A percentile compares a stretch with the other conserved stretches of the same genome.
Conservation (phyloP, 2,113 vertebrate genomes). For the Terrapene triunguis region DNA sequence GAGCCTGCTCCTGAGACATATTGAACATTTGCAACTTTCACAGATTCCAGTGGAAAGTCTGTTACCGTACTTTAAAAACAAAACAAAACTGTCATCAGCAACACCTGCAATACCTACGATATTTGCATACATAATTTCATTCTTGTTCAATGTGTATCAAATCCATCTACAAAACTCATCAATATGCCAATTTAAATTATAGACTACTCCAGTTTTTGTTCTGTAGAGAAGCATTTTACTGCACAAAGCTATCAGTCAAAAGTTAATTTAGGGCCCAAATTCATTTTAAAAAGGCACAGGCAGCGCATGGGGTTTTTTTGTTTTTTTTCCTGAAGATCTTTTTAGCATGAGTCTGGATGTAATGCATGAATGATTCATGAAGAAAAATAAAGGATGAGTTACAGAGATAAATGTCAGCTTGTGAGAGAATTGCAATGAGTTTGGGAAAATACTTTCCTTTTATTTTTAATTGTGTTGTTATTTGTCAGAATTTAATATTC, state of each 20-base stretch:
- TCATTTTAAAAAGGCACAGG: conserved; percentile 20
- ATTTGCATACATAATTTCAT: conserved; percentile 41
- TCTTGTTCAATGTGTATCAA: conserved; percentile 8
- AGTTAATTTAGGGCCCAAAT: conserved; percentile 48
- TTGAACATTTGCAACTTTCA: background rate
- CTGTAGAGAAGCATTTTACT: background rate
- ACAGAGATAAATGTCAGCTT: background rate
- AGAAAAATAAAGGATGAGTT: conserved; percentile 25
- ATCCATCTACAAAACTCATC: conserved; percentile 11
- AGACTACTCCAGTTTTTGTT: background rate
- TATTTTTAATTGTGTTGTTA: background rate
- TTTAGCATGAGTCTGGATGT: background rate
- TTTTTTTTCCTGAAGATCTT: conserved; percentile 20
- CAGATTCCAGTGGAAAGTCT: background rate
- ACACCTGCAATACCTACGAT: background rate
- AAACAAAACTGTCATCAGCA: background rate
- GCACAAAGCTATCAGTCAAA: conserved; percentile 22
- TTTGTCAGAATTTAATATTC: background rate
- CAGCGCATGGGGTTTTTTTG: background rate
- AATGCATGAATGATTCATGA: conserved; percentile 35
- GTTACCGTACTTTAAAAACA: background rate
- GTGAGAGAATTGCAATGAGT: background rate
- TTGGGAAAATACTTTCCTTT: background rate
- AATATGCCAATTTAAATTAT: conserved; percentile 39
- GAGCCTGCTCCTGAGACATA: background rate